These are phyloP conservation scores for Agrotis segetum DNA, from an alignment of 2,888 invertebrate genomes.

Conservation along the genomic window DNA sequence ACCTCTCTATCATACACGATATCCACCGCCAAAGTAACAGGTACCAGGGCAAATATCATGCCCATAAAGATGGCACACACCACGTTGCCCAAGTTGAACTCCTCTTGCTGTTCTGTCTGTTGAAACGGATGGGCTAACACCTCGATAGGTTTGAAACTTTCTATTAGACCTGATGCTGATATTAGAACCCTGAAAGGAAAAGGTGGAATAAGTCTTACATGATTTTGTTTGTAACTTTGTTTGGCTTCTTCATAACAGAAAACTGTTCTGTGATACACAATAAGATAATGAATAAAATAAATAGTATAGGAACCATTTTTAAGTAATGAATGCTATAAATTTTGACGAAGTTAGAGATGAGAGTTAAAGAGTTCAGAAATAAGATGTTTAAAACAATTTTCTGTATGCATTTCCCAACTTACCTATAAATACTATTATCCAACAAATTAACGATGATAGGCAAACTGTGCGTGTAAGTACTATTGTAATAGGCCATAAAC, in stretches of 20 bases:
- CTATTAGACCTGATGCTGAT: slow-evolving; percentile 79
- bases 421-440: slow-evolving; percentile 94
- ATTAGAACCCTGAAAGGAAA: slow-evolving; percentile 78
- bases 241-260: too few relatives aligned
- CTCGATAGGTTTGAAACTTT: slow-evolving; percentile 91
- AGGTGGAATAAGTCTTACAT: neutral
- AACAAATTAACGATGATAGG: slow-evolving; percentile 94
- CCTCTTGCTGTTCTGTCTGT: slow-evolving; percentile 93
- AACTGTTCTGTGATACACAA: too few relatives aligned
- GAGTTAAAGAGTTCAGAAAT: too few relatives aligned
- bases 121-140: slow-evolving; percentile 93
- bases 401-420: slow-evolving; percentile 62
- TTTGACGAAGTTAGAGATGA: too few relatives aligned
- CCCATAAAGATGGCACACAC: slow-evolving; percentile 95
- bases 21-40: slow-evolving; percentile 94
- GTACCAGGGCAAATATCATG: slow-evolving; percentile 95
- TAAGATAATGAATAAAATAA: too few relatives aligned
- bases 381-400: too few relatives aligned
- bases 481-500: slow-evolving; percentile 93
- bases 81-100: slow-evolving; percentile 93
- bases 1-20: slow-evolving; percentile 97
- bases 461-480: slow-evolving; percentile 94
- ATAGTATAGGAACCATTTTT: too few relatives aligned
- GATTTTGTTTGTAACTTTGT: neutral
- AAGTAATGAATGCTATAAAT: too few relatives aligned